Percentiles rank a stretch among this genome's conserved stretches.
Evolutionary conservation across 2,113 vertebrate species (phyloP).

Genomic region (Solea senegalensis): DNA sequence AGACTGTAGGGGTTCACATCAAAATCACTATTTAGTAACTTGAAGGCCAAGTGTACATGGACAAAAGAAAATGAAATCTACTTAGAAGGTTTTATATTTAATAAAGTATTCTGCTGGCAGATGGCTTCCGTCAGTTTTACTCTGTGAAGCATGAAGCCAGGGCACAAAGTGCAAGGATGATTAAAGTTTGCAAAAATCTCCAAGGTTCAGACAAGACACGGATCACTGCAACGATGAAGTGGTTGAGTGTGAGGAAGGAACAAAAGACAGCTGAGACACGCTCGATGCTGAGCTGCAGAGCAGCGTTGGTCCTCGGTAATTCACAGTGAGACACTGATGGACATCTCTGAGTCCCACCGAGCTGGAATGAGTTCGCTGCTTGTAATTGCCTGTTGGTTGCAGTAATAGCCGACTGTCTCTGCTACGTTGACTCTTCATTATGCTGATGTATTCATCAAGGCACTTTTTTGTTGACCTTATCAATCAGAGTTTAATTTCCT

Average conservation of each 20-base stretch:
- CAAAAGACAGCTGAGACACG: not conserved
- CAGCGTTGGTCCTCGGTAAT: conserved; percentile 25
- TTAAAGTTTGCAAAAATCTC: conserved; percentile 59
- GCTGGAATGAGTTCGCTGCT: conserved; percentile 38
- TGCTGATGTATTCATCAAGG: conserved; percentile 68
- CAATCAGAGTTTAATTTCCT: conserved; percentile 77
- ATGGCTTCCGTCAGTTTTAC: conserved; percentile 52
- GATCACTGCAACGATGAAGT: conserved; percentile 30
- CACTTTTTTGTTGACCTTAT: conserved; percentile 74
- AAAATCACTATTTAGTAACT: conserved; percentile 13
- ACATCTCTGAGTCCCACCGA: conserved; percentile 34
- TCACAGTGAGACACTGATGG: conserved; percentile 42
- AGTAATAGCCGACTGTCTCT: conserved; percentile 45
- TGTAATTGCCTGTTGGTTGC: conserved; percentile 66
- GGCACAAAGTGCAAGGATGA: conserved; percentile 39
- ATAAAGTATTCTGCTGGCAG: conserved; percentile 42
- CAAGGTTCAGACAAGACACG: conserved; percentile 56
- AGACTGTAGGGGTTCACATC: conserved; percentile 18
- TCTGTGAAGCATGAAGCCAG: conserved; percentile 51
- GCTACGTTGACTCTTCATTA: conserved; percentile 68
- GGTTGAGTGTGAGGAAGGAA: conserved; percentile 1
- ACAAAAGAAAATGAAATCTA: conserved; percentile 4
- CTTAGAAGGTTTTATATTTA: conserved; percentile 43
- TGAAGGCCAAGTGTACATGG: too few relatives aligned
- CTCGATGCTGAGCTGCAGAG: not conserved